Base-by-base conservation (phyloP, 2,113 vertebrate genomes). In the Sprattus sprattus region DNA sequence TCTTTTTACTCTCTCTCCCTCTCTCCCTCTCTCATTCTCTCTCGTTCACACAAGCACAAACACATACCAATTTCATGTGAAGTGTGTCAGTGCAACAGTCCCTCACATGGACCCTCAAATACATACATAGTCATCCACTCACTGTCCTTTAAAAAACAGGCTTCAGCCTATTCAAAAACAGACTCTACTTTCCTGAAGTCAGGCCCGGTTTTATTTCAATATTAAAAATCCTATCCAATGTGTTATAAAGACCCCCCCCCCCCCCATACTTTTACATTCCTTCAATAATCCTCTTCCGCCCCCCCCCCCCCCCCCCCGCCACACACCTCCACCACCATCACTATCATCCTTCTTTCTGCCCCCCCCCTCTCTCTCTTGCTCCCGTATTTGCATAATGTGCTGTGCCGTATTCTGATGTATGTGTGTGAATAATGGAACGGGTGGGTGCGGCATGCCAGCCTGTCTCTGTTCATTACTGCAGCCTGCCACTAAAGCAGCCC, bases 381-480 rank as follows among this genome's bases (percentile, higher is more conserved):
- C 84, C 86, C 67, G 82, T 82, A 92, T 92, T 92, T 92, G 91
- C 92, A 93, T 92, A 92, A 93, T 92, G 89, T 91, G 89, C 90
- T 83, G 45, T 81, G 83, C 85, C 84, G 89, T 93, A 92, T 93
- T 93, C 90, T 91, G 91, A 91, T 93, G 92, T 91, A 91, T 93
- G 89, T 89, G 86, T 87, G 90, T 91, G 92, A 92, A 93, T 93
- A 93, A 92, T 93, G 90, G 91, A 92, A 88, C 90, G 88, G 84
- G 87, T 89, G 88, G 89, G 89, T 87, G 87, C 88, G 88, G 87
- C 82, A 83, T 90, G 92, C 90, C 75, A 90, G 89, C 60, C 91
- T 93, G 92, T 89, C 92, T 91, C 89, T 93, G 92, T 92, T 93
- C 91, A 92, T 93, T 93, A 93, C 89, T 81, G 85, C 83, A 81